A percentile compares a stretch with the other conserved stretches of the same genome.
Evolutionary conservation across 2,888 invertebrate species (phyloP).

Genomic region (Pristionchus mayeri): DNA sequence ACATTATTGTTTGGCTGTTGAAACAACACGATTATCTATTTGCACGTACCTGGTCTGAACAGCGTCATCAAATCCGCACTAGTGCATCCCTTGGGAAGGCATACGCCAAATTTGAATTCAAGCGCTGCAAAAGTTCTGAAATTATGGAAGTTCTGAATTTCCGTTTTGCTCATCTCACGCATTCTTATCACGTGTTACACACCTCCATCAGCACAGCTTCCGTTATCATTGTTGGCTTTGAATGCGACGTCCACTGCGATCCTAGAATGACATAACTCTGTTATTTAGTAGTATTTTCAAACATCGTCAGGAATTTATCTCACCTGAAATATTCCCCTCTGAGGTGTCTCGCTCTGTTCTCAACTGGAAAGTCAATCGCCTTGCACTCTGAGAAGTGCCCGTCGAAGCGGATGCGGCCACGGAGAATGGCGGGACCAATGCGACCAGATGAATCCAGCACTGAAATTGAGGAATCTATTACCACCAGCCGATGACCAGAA

Average conservation of each 20-base stretch:
- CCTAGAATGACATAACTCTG: not conserved
- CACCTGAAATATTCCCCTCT: slow-evolving; percentile 13
- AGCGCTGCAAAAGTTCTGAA: too few species aligned
- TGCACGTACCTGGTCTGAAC: slow-evolving; percentile 33
- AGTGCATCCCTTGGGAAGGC: not conserved
- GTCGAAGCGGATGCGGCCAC: not conserved
- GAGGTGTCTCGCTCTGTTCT: not conserved
- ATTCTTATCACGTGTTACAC: too few species aligned
- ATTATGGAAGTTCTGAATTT: not conserved
- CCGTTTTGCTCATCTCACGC: not conserved
- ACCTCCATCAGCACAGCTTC: too few species aligned
- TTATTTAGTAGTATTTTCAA: not conserved
- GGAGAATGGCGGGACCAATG: too few species aligned
- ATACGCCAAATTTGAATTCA: slow-evolving; percentile 10
- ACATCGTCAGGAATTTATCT: not conserved
- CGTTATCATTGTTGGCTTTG: too few species aligned
- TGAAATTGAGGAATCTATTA: too few species aligned
- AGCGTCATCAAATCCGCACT: not conserved
- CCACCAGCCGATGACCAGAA: too few species aligned
- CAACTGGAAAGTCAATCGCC: not conserved
- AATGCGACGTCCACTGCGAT: not conserved
- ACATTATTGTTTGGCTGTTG: too few species aligned
- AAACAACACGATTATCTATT: too few species aligned
- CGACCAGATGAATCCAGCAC: too few species aligned
- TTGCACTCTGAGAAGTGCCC: slow-evolving; percentile 38